Base-by-base conservation (phyloP, 2,797 vertebrate genomes). In the Xyrichtys novacula region DNA sequence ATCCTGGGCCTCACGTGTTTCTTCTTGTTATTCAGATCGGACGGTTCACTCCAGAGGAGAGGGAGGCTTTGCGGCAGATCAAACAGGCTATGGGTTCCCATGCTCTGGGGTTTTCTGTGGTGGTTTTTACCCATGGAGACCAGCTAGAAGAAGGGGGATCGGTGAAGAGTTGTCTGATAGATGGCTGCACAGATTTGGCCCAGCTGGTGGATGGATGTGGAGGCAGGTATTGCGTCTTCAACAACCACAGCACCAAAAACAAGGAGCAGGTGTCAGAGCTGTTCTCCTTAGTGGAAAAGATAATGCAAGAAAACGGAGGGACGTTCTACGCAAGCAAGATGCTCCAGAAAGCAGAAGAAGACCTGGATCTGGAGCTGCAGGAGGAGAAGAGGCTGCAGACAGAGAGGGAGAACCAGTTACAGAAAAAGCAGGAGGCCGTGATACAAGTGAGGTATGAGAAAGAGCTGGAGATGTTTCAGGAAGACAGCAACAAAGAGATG, bases 71-170 rank as follows among this genome's bases (percentile, higher is more conserved):
- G 54, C 46, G 38, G 9, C 76, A 78, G 26, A 84, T 90, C 34
- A 88, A 85, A 68, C 58, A 81, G 44, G 78, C 79, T 9, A 73
- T 91, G 64, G 91, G 88, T 5, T 50, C 74, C 15, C 47, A 74
- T 1, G 82, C 71, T 46, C 61, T 90, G 56, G 70, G 12, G 4
- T 90, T 86, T 64, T 83, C 82, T 0, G 78, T 90, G 61, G 82
- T 91, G 46, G 75, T 90, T 66, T 92, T 92, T 36, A 90, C 89
- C 19, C 82, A 88, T 2, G 90, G 86, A 69, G 89, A 92, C 58
- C 70, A 66, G 25, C 74, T 91, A 34, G 83, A 80, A 19, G 81
- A 89, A 0, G 58, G 66, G 5, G 11, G 44, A 0, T 71, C 82
- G 0, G 72, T 80, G 19, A 78, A 76, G 64, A 57, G 84, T 1